phyloP scores from a whole-genome alignment of 2,113 vertebrate species.

The Thomomys bottae region DNA sequence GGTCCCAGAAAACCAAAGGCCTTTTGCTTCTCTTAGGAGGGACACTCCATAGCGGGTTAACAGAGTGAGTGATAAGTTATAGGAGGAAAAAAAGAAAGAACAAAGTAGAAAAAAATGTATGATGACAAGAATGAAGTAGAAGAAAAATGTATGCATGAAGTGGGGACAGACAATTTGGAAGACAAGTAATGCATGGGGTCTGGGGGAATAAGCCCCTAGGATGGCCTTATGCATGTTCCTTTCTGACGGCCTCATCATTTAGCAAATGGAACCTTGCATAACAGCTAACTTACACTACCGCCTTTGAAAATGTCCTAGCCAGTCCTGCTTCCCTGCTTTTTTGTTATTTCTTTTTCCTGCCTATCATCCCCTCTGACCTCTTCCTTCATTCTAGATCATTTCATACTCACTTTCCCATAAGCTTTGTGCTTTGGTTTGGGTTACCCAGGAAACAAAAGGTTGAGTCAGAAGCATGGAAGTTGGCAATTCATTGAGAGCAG shows the following conservation, averaged over 20 bases:
- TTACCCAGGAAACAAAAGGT: constrained; percentile 33
- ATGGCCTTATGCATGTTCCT: neutral
- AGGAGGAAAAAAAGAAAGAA: neutral
- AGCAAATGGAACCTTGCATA: neutral
- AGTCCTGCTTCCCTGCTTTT: neutral
- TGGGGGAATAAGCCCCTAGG: neutral
- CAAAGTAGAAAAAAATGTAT: neutral
- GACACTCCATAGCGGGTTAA: neutral
- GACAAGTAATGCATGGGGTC: neutral
- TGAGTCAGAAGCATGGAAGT: neutral
- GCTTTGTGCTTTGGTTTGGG: neutral
- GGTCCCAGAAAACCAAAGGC: too few species aligned
- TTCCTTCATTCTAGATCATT: constrained; percentile 5
- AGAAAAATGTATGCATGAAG: neutral
- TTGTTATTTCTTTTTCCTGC: constrained; percentile 28
- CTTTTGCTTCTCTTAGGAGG: neutral
- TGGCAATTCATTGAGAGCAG: neutral
- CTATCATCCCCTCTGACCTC: neutral
- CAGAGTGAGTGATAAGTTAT: neutral
- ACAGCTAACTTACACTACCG: neutral
- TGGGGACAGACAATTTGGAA: neutral
- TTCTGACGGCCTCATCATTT: neutral
- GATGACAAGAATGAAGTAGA: neutral
- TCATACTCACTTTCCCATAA: neutral
- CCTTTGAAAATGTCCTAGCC: constrained; percentile 25